Evolutionary conservation across 2,888 invertebrate genomes (phyloP).

Genomic region (Alviniconcha strummeri): DNA sequence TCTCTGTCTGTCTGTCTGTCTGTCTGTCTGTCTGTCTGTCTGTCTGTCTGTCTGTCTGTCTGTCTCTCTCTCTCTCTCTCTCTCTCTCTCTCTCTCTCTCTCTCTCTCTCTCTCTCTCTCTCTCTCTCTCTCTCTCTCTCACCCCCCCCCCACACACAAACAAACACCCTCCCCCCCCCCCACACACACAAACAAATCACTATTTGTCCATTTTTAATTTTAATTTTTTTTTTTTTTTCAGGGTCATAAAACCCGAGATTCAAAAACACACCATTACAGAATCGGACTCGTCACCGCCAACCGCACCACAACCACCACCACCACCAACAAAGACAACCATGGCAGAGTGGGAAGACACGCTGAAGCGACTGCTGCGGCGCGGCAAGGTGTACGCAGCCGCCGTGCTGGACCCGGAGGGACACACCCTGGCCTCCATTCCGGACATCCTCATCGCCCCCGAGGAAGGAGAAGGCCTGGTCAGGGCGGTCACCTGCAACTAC

Average conservation of each 20-base stretch:
- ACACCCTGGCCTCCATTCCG: conserved; percentile 26
- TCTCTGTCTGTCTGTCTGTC: not conserved
- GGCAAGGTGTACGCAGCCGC: conserved; percentile 38
- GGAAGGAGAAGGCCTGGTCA: conserved; percentile 31
- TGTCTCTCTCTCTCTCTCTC: not conserved
- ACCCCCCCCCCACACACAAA: no score
- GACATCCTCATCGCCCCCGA: not conserved
- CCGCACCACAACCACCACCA: no score
- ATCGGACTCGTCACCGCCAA: no score
- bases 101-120: conserved; percentile 18
- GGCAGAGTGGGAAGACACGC: conserved; percentile 3
- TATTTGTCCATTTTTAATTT: no score
- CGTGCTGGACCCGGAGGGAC: conserved; percentile 4
- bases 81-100: conserved; percentile 1
- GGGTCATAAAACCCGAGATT: no score
- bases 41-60: not conserved
- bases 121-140: conserved; percentile 16
- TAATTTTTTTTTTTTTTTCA: no score
- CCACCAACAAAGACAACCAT: no score
- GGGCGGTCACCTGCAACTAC: conserved; percentile 13
- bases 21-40: not conserved
- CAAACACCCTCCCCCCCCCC: no score
- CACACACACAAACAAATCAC: no score
- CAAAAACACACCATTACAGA: no score
- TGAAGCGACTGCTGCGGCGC: conserved; percentile 34